A percentile compares a stretch with the other conserved stretches of the same genome.
These are phyloP conservation scores for Terebella lapidaria DNA, from an alignment of 2,888 invertebrate genomes.

Conservation along the genomic window DNA sequence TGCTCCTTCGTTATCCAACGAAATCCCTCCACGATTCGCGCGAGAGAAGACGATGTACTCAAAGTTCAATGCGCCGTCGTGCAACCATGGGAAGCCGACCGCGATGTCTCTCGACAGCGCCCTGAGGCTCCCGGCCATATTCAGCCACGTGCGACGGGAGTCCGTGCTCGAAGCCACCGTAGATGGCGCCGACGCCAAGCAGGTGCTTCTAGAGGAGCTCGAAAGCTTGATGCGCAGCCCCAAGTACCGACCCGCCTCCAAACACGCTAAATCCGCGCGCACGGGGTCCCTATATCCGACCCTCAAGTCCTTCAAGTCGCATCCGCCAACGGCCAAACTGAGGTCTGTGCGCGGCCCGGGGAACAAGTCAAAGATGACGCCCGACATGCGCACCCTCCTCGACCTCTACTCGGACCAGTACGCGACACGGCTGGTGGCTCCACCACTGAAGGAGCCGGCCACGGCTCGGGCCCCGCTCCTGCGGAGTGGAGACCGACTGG, in stretches of 20 bases:
- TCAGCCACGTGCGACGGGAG: not conserved
- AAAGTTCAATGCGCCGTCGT: conserved; percentile 23
- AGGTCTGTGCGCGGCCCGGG: not conserved
- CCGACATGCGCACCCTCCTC: conserved; percentile 35
- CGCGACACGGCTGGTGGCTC: too few relatives aligned
- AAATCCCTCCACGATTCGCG: conserved; percentile 23
- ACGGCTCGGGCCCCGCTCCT: too few relatives aligned
- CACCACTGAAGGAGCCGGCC: too few relatives aligned
- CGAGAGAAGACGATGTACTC: conserved; percentile 39
- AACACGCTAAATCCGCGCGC: not conserved
- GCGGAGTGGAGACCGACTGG: too few relatives aligned
- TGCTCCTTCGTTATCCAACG: too few relatives aligned
- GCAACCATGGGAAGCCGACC: conserved; percentile 27
- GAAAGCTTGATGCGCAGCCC: conserved; percentile 4
- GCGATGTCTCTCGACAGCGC: conserved; percentile 26
- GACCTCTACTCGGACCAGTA: conserved; percentile 41
- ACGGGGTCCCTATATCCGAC: not conserved
- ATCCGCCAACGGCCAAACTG: not conserved
- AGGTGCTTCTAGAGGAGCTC: conserved; percentile 10
- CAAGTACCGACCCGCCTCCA: conserved; percentile 16
- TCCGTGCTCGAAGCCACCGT: conserved; percentile 1
- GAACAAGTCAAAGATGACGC: conserved; percentile 10
- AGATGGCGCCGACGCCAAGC: conserved; percentile 15
- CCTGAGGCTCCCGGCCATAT: conserved; percentile 14
- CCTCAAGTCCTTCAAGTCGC: not conserved